Conservation (phyloP, 2,113 vertebrate species). For the Erpornis zantholeuca region DNA sequence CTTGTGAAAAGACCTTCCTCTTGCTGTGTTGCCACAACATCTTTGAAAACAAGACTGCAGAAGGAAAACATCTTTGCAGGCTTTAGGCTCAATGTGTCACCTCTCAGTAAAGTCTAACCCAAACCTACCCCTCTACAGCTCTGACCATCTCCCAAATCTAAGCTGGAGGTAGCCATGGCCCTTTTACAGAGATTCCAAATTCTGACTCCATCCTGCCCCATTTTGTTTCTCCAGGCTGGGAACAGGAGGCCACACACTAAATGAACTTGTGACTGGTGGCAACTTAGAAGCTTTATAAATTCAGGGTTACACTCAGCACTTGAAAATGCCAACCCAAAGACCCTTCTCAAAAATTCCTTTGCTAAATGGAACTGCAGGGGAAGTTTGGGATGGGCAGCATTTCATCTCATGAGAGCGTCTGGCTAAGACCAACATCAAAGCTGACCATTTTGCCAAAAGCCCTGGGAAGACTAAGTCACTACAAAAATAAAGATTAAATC, state of each 20-base stretch:
- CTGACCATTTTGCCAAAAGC: background rate
- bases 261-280: background rate
- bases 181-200: background rate
- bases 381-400: constrained; percentile 6
- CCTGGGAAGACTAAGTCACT: background rate
- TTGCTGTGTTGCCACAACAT: background rate
- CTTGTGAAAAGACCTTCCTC: background rate
- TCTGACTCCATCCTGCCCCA: background rate
- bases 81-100: background rate
- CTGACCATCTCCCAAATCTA: background rate
- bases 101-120: background rate
- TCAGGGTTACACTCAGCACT: background rate
- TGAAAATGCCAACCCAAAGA: background rate
- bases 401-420: background rate
- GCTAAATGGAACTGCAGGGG: background rate
- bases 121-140: background rate
- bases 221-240: background rate
- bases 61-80: background rate
- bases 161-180: background rate
- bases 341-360: constrained; percentile 7
- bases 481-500: constrained; percentile 6
- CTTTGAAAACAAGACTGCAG: background rate
- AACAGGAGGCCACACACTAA: background rate
- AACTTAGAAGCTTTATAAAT: background rate
- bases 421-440: constrained; percentile 12